Evolutionary conservation across 2,797 vertebrate species (phyloP).

Genomic region (Tenualosa thibaudeaui): DNA sequence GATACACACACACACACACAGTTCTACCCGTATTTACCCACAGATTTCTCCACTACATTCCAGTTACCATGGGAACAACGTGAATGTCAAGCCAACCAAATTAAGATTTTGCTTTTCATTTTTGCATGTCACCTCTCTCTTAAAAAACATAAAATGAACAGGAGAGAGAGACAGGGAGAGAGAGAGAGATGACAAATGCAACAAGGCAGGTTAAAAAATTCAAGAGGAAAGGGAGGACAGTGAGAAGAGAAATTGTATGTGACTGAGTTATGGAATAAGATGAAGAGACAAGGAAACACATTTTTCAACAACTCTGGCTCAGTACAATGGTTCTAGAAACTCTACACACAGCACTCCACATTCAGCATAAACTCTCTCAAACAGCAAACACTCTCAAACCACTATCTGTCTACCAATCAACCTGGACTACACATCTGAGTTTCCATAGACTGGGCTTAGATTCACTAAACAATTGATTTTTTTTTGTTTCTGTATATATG

Average conservation of each 20-base stretch:
- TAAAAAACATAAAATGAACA: background rate
- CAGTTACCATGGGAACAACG: conserved; percentile 3
- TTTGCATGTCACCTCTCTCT: background rate
- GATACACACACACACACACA: background rate
- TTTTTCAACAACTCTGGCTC: background rate
- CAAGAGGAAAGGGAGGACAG: background rate
- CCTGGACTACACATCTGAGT: background rate
- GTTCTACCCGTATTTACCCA: background rate
- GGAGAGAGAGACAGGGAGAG: background rate
- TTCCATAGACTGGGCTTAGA: too few relatives aligned
- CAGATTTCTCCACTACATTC: background rate
- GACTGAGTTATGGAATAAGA: background rate
- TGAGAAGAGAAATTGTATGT: background rate
- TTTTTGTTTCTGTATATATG: background rate
- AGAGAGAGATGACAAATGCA: background rate
- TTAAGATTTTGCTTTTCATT: background rate
- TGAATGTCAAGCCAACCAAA: conserved; percentile 13
- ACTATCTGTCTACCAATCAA: background rate
- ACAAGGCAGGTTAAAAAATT: background rate
- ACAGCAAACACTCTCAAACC: background rate
- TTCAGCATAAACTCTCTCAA: background rate
- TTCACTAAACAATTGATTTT: too few relatives aligned
- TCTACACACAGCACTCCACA: background rate
- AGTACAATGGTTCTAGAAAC: background rate
- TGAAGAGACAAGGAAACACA: background rate